Evolutionary conservation across 2,113 vertebrate genomes (phyloP).

Genomic region (Onychostoma macrolepis): DNA sequence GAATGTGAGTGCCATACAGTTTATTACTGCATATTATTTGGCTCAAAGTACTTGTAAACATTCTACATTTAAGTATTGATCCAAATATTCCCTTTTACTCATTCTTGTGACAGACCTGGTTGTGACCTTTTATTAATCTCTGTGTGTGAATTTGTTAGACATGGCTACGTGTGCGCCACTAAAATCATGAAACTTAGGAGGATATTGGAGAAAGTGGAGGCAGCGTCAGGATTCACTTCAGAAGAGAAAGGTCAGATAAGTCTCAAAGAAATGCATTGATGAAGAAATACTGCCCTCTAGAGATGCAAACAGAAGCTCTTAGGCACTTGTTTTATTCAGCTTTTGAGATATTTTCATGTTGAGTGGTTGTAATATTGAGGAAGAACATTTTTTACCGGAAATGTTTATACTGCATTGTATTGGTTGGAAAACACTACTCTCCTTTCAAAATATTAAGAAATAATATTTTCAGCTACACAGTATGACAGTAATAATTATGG

Average conservation of each 20-base stretch:
- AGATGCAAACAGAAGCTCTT: background rate
- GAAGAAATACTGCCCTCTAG: conserved; percentile 29
- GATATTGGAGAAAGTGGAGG: conserved; percentile 97
- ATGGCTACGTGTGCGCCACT: conserved; percentile 96
- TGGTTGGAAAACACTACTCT: background rate
- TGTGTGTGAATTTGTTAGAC: conserved; percentile 74
- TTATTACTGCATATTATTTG: background rate
- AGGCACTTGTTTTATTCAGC: background rate
- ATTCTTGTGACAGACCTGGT: background rate
- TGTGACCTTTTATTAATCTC: background rate
- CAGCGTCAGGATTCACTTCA: conserved; percentile 97
- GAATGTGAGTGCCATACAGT: conserved; percentile 85
- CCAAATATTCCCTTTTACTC: background rate
- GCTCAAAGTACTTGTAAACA: background rate
- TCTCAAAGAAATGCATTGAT: background rate
- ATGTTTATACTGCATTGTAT: background rate
- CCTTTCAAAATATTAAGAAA: background rate
- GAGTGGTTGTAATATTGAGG: background rate
- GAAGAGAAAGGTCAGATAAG: conserved; percentile 91
- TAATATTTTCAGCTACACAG: background rate
- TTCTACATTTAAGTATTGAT: background rate
- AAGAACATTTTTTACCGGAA: background rate
- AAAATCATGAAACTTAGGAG: conserved; percentile 99
- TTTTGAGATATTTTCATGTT: background rate
- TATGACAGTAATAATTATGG: background rate